phyloP scores from a whole-genome alignment of 2,113 vertebrate species.

The Notechis scutatus region DNA sequence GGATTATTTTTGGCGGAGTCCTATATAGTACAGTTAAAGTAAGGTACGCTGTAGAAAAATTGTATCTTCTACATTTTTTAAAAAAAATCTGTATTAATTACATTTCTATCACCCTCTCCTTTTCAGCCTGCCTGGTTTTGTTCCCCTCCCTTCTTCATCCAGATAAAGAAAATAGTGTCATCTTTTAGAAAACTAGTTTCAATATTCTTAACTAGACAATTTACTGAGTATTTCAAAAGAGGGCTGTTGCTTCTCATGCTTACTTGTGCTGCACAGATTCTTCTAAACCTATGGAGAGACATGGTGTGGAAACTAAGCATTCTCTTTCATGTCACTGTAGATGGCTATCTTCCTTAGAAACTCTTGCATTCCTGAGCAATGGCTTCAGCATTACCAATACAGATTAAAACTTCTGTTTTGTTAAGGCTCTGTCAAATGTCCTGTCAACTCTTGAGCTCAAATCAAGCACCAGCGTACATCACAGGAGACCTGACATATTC shows the following conservation, averaged over 20 bases:
- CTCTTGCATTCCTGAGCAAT: slow-evolving; percentile 45
- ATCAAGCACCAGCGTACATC: slow-evolving; percentile 17
- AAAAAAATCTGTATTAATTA: rapidly evolving
- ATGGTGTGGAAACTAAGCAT: slow-evolving; percentile 40
- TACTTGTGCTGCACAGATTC: slow-evolving; percentile 51
- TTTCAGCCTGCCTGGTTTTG: rapidly evolving
- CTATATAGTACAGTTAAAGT: neutral
- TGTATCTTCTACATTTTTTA: rapidly evolving
- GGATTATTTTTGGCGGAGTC: neutral
- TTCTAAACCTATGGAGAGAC: slow-evolving; percentile 52
- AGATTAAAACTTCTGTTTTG: slow-evolving; percentile 39
- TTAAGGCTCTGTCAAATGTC: slow-evolving; percentile 35
- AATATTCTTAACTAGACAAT: slow-evolving; percentile 26
- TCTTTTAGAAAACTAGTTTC: slow-evolving; percentile 31
- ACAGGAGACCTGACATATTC: slow-evolving; percentile 11
- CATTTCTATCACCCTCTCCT: neutral
- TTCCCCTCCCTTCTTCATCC: slow-evolving; percentile 19
- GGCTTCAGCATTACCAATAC: slow-evolving; percentile 55
- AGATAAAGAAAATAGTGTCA: neutral
- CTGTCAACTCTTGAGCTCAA: slow-evolving; percentile 44
- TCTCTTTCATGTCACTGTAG: slow-evolving; percentile 52
- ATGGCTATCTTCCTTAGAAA: slow-evolving; percentile 54
- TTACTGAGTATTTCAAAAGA: slow-evolving; percentile 25
- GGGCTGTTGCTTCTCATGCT: slow-evolving; percentile 33
- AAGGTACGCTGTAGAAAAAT: neutral